Conservation (phyloP, 2,113 vertebrate genomes). For the Alligator mississippiensis region DNA sequence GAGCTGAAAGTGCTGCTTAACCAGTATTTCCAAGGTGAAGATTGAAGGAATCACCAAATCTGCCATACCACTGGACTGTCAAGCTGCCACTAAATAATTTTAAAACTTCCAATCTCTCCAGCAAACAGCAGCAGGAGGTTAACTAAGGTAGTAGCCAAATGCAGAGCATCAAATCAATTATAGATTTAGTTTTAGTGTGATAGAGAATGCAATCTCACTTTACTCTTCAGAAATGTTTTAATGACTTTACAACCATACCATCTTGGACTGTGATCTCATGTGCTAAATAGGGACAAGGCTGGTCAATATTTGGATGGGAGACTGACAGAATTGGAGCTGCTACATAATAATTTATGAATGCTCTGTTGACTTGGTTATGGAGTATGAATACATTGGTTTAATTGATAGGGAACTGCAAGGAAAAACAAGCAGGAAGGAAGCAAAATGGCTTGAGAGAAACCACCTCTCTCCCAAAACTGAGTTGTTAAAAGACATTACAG, state of each 20-base stretch:
- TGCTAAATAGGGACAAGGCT: not conserved
- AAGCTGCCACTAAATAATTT: not conserved
- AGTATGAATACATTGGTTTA: not conserved
- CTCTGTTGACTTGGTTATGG: not conserved
- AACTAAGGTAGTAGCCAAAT: not conserved
- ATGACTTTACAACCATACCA: not conserved
- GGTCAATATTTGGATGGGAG: not conserved
- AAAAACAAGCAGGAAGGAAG: fast-evolving
- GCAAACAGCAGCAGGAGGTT: not conserved
- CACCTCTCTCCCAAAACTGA: fast-evolving
- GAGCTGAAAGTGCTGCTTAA: not conserved
- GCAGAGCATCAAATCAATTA: not conserved
- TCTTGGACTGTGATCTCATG: not conserved
- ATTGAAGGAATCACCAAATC: not conserved
- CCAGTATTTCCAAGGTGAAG: not conserved
- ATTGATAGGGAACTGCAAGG: not conserved
- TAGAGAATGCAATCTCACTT: not conserved
- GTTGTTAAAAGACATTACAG: not conserved
- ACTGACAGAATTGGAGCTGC: not conserved
- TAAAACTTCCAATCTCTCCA: not conserved
- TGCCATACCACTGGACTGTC: not conserved
- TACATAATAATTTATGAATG: not conserved
- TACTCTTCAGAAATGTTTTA: not conserved
- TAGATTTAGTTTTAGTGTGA: not conserved
- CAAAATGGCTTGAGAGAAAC: fast-evolving